These are phyloP conservation scores for Phalloptychus januarius DNA, from an alignment of 2,797 vertebrate genomes.

Conservation along the genomic window DNA sequence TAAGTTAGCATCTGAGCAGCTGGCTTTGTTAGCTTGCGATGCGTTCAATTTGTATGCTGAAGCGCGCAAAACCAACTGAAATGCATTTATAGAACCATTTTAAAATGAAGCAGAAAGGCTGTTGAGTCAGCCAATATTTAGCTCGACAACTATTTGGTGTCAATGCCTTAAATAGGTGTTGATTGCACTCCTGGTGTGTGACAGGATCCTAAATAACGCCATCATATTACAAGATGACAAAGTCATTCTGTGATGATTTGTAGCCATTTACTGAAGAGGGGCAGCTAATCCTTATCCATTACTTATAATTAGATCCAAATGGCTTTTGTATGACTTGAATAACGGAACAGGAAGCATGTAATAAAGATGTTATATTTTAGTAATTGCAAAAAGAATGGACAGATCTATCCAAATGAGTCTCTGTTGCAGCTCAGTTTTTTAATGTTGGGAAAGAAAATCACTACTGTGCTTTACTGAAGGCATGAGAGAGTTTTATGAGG, in stretches of 20 bases:
- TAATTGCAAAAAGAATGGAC: not conserved
- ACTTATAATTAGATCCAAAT: not conserved
- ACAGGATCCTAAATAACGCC: not conserved
- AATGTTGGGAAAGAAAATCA: not conserved
- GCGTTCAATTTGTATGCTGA: not conserved
- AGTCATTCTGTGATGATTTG: not conserved
- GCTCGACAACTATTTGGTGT: not conserved
- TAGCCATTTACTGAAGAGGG: not conserved
- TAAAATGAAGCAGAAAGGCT: not conserved
- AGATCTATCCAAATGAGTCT: not conserved
- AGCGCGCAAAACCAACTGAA: too few relatives aligned
- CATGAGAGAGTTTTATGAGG: not conserved
- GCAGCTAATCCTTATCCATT: not conserved
- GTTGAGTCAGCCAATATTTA: not conserved
- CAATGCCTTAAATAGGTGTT: not conserved
- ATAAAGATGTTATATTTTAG: not conserved
- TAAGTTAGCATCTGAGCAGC: not conserved
- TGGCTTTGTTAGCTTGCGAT: not conserved
- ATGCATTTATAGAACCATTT: not conserved
- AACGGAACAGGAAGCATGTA: not conserved
- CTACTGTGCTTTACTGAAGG: not conserved
- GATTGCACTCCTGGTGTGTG: not conserved
- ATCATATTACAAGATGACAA: not conserved
- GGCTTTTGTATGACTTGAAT: not conserved
- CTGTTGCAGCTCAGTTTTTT: constrained; percentile 23